Evolutionary conservation across 2,113 vertebrate species (phyloP).

Genomic region (Hyperopisus bebe): DNA sequence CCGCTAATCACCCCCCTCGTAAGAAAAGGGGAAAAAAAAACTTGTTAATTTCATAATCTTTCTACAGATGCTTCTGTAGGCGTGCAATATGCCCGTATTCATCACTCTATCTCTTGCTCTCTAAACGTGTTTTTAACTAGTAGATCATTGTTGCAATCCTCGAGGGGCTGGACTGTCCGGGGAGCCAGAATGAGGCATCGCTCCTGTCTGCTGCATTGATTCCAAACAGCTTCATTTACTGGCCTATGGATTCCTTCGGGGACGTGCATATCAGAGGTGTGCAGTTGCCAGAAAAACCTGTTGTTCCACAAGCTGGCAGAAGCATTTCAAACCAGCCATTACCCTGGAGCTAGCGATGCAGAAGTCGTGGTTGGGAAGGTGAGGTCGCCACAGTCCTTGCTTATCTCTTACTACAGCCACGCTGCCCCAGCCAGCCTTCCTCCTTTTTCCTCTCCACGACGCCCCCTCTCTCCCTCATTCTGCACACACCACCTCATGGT

Average conservation of each 20-base stretch:
- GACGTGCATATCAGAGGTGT: constrained; percentile 5
- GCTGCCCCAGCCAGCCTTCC: neutral
- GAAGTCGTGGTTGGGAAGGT: neutral
- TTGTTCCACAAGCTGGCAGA: neutral
- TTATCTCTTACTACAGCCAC: neutral
- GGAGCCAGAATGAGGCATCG: constrained; percentile 8
- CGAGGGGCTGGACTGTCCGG: neutral
- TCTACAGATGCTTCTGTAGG: constrained; percentile 15
- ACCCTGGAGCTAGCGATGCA: neutral
- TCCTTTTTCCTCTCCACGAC: neutral
- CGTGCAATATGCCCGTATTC: constrained; percentile 20
- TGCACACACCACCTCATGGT: neutral
- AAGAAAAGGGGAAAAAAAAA: neutral
- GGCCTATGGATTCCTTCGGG: constrained; percentile 15
- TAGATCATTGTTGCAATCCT: constrained; percentile 15
- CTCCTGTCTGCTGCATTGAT: constrained; percentile 13
- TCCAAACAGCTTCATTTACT: constrained; percentile 22
- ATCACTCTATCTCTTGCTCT: constrained; percentile 8
- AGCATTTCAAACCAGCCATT: neutral
- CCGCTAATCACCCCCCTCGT: neutral
- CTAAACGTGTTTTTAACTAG: constrained; percentile 17
- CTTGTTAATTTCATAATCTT: constrained; percentile 16
- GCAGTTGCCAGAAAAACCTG: neutral
- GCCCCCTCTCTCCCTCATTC: neutral
- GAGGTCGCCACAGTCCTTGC: neutral